These are phyloP conservation scores for Lysandra bellargus DNA, from an alignment of 2,888 invertebrate genomes.

Conservation along the genomic window DNA sequence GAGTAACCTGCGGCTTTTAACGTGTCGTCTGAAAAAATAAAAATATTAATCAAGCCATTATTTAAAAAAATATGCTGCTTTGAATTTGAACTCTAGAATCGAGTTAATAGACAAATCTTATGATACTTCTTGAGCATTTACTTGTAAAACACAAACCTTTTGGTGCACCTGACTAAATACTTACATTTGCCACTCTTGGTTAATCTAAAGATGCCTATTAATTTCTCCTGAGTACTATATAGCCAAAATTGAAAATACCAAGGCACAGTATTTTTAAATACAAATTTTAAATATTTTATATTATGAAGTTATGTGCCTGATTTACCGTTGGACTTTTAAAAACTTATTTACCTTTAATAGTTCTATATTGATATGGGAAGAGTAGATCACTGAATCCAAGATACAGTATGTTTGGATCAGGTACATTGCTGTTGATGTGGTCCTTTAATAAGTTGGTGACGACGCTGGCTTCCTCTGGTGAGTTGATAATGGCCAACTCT, in stretches of 20 bases:
- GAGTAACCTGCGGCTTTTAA: constrained; percentile 53
- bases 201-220: too few species aligned
- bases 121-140: too few species aligned
- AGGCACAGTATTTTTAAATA: too few species aligned
- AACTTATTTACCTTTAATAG: constrained; percentile 49
- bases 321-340: not conserved
- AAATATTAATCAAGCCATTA: too few species aligned
- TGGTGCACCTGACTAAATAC: too few species aligned
- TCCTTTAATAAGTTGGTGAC: constrained; percentile 52
- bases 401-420: constrained; percentile 53
- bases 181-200: too few species aligned
- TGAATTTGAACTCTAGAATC: too few species aligned
- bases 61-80: too few species aligned
- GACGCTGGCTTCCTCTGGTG: constrained; percentile 53
- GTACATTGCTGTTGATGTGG: constrained; percentile 49
- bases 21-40: constrained; percentile 47
- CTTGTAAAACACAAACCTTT: too few species aligned
- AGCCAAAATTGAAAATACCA: too few species aligned
- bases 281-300: not conserved
- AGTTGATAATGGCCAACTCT: constrained; percentile 53
- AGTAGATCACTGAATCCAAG: constrained; percentile 59
- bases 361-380: constrained; percentile 57
- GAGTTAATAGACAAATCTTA: too few species aligned
- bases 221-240: too few species aligned
- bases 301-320: not conserved